A percentile compares a stretch with the other conserved stretches of the same genome.
Evolutionary conservation across 1,140 invertebrate genomes (phyloP).

Genomic region (Scaptomyza graminum): DNA sequence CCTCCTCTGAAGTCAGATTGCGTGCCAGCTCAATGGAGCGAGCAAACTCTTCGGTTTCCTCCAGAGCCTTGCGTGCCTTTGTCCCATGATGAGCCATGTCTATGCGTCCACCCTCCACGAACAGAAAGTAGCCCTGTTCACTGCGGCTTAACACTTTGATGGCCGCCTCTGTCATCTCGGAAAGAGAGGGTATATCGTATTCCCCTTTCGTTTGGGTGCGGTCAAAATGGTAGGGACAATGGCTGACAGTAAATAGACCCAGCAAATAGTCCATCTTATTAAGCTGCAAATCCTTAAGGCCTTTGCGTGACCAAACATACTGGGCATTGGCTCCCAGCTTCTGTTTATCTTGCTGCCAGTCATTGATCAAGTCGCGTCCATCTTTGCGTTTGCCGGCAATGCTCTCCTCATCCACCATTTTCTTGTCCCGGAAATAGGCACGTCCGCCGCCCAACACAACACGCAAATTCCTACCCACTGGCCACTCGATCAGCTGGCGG

Average conservation of each 20-base stretch:
- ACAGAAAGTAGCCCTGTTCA: constrained; percentile 93
- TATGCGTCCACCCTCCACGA: constrained; percentile 94
- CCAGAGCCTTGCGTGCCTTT: constrained; percentile 89
- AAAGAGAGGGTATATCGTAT: constrained; percentile 87
- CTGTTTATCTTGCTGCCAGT: constrained; percentile 87
- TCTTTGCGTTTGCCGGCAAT: constrained; percentile 85
- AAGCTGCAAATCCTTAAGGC: constrained; percentile 86
- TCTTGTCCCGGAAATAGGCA: constrained; percentile 87
- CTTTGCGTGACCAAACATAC: constrained; percentile 87
- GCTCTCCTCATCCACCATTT: constrained; percentile 87
- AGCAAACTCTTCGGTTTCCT: constrained; percentile 91
- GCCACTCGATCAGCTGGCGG: constrained; percentile 88
- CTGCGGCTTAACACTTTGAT: constrained; percentile 91
- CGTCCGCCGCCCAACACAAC: constrained; percentile 90
- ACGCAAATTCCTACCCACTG: constrained; percentile 86
- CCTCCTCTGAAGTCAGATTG: constrained; percentile 87
- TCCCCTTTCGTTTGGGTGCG: constrained; percentile 83
- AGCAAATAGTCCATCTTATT: constrained; percentile 88
- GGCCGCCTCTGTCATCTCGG: constrained; percentile 93
- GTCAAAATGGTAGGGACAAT: constrained; percentile 84
- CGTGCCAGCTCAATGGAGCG: constrained; percentile 89
- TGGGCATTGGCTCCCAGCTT: constrained; percentile 84
- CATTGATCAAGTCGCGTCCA: constrained; percentile 87
- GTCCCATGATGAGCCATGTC: constrained; percentile 93
- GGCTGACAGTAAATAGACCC: constrained; percentile 85